Percentiles rank a stretch among this genome's conserved stretches.
Conservation (phyloP, 2,113 vertebrate genomes). For the Salvelinus namaycush region DNA sequence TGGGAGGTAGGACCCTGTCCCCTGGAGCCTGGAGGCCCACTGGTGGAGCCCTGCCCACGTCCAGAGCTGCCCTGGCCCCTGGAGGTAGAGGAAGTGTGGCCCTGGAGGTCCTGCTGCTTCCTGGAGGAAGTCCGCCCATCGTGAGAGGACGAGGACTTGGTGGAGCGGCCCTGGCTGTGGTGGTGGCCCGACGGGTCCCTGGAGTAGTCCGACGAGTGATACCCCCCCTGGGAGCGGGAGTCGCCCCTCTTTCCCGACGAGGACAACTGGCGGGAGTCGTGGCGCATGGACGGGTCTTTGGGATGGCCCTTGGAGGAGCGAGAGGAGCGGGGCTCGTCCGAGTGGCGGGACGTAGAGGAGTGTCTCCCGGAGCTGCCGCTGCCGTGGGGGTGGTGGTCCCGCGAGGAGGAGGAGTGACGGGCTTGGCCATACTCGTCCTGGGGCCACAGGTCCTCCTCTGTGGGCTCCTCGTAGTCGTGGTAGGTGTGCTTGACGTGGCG, state of each 20-base stretch:
- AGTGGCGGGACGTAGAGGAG: conserved; percentile 79
- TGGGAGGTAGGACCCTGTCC: conserved; percentile 68
- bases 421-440: conserved; percentile 86
- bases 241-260: conserved; percentile 83
- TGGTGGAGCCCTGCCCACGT: conserved; percentile 56
- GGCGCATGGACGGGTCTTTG: conserved; percentile 82
- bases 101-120: conserved; percentile 70
- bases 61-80: conserved; percentile 57
- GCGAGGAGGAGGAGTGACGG: conserved; percentile 78
- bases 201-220: conserved; percentile 83
- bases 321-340: conserved; percentile 81
- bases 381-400: conserved; percentile 89
- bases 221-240: conserved; percentile 72
- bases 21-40: conserved; percentile 51
- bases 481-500: conserved; percentile 90
- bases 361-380: conserved; percentile 83
- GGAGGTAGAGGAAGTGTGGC: conserved; percentile 53
- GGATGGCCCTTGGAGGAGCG: conserved; percentile 85
- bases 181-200: conserved; percentile 82
- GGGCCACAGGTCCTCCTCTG: conserved; percentile 90
- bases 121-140: conserved; percentile 59
- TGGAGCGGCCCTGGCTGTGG: conserved; percentile 69
- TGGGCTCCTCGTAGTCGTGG: conserved; percentile 94
- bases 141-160: conserved; percentile 66
- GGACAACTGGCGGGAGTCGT: conserved; percentile 82